Evolutionary conservation across 2,888 invertebrate genomes (phyloP), one percentile per base, ranked within the genome.

Genomic region (Colletes collaris): DNA sequence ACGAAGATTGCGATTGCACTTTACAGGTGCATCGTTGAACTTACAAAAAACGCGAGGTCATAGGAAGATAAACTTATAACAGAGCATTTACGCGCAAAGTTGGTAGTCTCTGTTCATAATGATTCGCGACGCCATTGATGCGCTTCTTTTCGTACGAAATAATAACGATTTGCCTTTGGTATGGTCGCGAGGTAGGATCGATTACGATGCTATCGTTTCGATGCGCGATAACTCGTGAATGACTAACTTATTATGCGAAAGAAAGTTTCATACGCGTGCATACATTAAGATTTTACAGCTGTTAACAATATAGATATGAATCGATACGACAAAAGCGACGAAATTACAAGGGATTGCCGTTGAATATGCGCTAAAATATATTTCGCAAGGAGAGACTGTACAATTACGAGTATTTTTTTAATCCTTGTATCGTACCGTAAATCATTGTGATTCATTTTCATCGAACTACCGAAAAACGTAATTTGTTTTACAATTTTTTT

Each of bases 171-270:
- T 81, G 78, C 76, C 78, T 87, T 87, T 86, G 87, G 86, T 85
- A 80, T 83, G 60, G 71, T 86, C 77, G 79, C 85, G 86, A 86
- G 83, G 85, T 86, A 86, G 85, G 40, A 76, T 76, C 50, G 75
- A 79, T 79, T 77, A 50, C 76, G 67, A 65, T 55, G 55, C n/a
- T 68, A 72, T 65, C 68, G 50, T 8, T 27, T 70, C 35, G 52
- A 70, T 37, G 55, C 55, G 55, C 2, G 10, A 44, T 10, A n/a
- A 4, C 40, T 53, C 50, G 8, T 27, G 16, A 16, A 5, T 35
- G 35, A 52, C 58, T 40, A 44, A 64, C 13, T 53, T 64, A 53
- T 63, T 62, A 35, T 35, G n/a, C 49, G 52, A 19, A 71, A 65
- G 8, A 35, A 59, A 27, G 52, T 49, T 27, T 53, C 40, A 40